Percentiles rank a stretch among this genome's conserved stretches.
These are phyloP conservation scores for Hylyphantes graminicola DNA, from an alignment of 1,140 invertebrate species.

Conservation along the genomic window DNA sequence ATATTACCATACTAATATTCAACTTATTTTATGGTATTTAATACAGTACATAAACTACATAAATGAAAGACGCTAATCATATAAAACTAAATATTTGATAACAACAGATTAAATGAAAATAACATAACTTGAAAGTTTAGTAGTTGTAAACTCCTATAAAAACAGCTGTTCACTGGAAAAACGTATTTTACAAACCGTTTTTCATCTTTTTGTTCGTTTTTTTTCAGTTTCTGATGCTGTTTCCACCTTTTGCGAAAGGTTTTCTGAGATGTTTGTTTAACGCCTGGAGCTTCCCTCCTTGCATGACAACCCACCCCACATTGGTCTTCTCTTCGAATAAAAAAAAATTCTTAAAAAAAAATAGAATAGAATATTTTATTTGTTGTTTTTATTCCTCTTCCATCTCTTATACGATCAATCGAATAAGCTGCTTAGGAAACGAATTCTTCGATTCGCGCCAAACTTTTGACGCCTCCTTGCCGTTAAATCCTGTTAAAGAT, in stretches of 20 bases:
- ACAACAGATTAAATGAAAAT: no score
- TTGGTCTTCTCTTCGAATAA: constrained; percentile 7
- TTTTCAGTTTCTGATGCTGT: neutral
- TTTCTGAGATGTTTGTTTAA: constrained; percentile 56
- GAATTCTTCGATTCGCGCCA: neutral
- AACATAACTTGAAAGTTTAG: no score
- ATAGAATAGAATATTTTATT: constrained; percentile 23
- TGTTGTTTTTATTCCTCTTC: constrained; percentile 36
- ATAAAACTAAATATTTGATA: no score
- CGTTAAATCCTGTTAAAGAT: constrained; percentile 46
- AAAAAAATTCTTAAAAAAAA: neutral
- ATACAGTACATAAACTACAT: no score
- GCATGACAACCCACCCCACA: constrained; percentile 7
- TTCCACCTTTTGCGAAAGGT: constrained; percentile 42
- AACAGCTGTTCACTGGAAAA: no score
- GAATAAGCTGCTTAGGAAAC: constrained; percentile 31
- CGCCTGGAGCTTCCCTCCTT: constrained; percentile 41
- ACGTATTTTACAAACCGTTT: constrained; percentile 6
- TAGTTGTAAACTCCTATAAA: no score
- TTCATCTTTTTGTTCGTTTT: neutral
- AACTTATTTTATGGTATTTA: no score
- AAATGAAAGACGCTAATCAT: no score
- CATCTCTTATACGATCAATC: constrained; percentile 28
- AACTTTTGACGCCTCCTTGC: neutral
- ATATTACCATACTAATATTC: no score